Percentiles rank a stretch among this genome's conserved stretches.
Conservation (phyloP, 2,797 vertebrate genomes). For the Chaetodon trifasciatus region DNA sequence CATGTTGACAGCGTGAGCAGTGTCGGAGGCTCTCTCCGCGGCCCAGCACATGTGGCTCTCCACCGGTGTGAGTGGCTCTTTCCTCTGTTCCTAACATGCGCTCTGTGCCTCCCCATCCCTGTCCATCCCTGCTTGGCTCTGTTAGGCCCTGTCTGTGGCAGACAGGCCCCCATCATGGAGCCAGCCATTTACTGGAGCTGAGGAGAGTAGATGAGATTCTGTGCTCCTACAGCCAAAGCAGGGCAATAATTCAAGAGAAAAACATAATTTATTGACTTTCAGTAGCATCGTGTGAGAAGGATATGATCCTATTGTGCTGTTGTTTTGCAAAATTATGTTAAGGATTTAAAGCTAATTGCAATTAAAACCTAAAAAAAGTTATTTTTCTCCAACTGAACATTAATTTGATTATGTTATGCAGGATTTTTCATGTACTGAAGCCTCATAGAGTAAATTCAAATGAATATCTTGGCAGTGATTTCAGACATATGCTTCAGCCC, state of each 20-base stretch:
- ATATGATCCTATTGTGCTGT: background rate
- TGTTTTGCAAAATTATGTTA: background rate
- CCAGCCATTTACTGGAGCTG: background rate
- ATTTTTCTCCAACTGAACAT: background rate
- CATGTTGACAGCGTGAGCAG: conserved; percentile 74
- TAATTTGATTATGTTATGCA: background rate
- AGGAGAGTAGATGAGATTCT: background rate
- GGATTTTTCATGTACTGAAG: background rate
- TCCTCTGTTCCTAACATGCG: conserved; percentile 76
- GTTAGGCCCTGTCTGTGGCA: conserved; percentile 44
- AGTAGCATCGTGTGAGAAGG: too few relatives aligned
- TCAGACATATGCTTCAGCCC: background rate
- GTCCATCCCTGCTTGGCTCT: conserved; percentile 56
- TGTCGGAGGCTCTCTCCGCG: conserved; percentile 63
- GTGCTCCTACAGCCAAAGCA: background rate
- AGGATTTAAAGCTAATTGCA: background rate
- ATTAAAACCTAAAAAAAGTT: background rate
- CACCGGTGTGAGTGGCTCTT: conserved; percentile 67
- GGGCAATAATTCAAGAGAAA: background rate
- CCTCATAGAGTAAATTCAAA: background rate
- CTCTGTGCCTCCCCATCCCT: conserved; percentile 65
- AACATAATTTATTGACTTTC: background rate
- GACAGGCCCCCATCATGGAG: conserved; percentile 40
- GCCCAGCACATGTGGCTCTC: conserved; percentile 72
- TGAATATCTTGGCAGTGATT: background rate